Evolutionary conservation across 1,140 invertebrate genomes (phyloP).

Genomic region (Achatina immaculata): DNA sequence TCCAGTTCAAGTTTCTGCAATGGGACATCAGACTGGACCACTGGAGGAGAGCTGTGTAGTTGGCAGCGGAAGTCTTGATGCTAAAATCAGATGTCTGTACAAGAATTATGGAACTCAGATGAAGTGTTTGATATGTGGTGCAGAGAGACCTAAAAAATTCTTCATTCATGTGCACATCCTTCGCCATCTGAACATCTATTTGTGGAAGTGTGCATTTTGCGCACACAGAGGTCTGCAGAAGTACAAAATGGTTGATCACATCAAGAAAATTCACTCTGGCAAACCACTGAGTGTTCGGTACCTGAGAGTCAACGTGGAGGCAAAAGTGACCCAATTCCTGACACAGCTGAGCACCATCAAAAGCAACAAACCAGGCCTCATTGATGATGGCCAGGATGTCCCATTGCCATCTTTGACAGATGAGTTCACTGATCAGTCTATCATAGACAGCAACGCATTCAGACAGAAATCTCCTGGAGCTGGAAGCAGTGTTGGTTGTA

Average conservation of each 20-base stretch:
- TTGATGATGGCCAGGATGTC: not conserved
- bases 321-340: constrained; percentile 43
- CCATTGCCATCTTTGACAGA: not conserved
- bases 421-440: not conserved
- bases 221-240: constrained; percentile 46
- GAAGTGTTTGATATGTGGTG: constrained; percentile 47
- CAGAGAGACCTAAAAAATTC: constrained; percentile 47
- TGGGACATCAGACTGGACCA: not conserved
- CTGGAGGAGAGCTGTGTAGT: constrained; percentile 39
- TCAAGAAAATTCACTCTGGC: constrained; percentile 46
- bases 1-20: constrained; percentile 31
- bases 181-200: constrained; percentile 46
- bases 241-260: constrained; percentile 51
- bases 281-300: constrained; percentile 40
- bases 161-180: constrained; percentile 51
- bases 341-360: constrained; percentile 12
- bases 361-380: not conserved
- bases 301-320: constrained; percentile 45
- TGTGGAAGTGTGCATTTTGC: constrained; percentile 49
- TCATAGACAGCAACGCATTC: not conserved
- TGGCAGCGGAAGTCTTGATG: constrained; percentile 48
- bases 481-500: not conserved
- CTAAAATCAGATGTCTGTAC: constrained; percentile 45
- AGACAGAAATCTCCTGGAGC: constrained; percentile 15
- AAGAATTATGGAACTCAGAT: constrained; percentile 46